Percentiles rank a stretch among this genome's conserved stretches.
phyloP scores from a whole-genome alignment of 2,797 vertebrate species.

The Sciurus carolinensis region DNA sequence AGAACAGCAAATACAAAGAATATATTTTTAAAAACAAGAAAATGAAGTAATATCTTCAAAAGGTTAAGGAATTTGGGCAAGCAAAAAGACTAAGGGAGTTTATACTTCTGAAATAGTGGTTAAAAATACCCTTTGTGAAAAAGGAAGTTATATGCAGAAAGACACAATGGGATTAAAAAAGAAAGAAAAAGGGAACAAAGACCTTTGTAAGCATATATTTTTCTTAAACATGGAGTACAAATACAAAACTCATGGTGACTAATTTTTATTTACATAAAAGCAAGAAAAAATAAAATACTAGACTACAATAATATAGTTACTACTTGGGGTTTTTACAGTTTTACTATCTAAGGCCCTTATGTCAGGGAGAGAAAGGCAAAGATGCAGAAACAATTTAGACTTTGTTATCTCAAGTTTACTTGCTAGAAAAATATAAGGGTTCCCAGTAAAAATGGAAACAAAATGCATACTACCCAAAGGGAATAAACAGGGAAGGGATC shows the following conservation, averaged over 20 bases:
- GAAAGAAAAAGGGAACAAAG: neutral
- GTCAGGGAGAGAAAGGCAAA: neutral
- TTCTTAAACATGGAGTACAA: neutral
- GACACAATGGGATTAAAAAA: neutral
- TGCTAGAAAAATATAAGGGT: neutral
- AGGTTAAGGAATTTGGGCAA: neutral
- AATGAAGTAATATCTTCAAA: neutral
- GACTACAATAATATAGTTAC: neutral
- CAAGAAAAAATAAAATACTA: slow-evolving; percentile 11
- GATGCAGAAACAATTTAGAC: neutral
- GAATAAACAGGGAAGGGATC: fast-evolving
- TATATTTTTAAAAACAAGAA: neutral
- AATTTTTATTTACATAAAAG: slow-evolving; percentile 15
- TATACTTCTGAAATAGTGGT: neutral
- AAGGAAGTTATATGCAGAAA: neutral
- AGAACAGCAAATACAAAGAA: neutral
- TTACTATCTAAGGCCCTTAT: neutral
- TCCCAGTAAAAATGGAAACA: neutral
- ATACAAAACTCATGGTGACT: neutral
- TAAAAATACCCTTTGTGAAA: neutral
- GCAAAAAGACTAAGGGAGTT: neutral
- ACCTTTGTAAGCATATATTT: neutral
- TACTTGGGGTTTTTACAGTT: neutral
- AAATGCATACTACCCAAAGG: neutral
- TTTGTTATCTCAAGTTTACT: neutral